Evolutionary conservation across 2,113 vertebrate species (phyloP), one percentile per base, ranked within the genome.

Genomic region (Phyllostomus discolor): DNA sequence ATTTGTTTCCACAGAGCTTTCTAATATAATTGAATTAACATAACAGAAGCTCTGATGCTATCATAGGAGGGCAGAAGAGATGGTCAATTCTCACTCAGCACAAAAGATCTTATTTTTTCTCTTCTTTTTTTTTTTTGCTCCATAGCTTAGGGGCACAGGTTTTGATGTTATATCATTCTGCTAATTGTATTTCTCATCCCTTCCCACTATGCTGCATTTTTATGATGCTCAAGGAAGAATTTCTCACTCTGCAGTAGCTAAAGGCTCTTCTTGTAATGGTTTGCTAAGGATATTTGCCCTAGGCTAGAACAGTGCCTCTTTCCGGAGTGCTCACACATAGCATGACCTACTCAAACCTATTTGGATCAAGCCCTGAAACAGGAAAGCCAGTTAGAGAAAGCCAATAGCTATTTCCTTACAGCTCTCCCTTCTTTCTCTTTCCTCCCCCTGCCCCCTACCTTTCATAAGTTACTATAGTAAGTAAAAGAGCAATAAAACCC

Each of bases 21-120:
- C 48, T 90, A 88, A 92, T 88, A 73, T 86, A 95, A 84, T 67
- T 94, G 57, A 75, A 94, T 94, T 95, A 81, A 94, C 81, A 94
- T 73, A 93, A 64, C 64, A 88, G 86, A 88, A 70, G 66, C 46
- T 95, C 81, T 84, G 43, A 92, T 84, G 57, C 35, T 75, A 75
- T 95, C 88, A 84, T 73, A 75, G 48, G 69, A 95, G 57, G 24
- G 43, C 35, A 80, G 76, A 96, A 94, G 72, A 94, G 70, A 94
- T 85, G 57, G 59, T 96, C 76, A 70, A 17, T 88, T 88, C 96
- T 64, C 75, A 94, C 50, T 95, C 76, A 50, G 38, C 50, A 88
- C 50, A 84, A 84, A 91, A 93, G 31, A 33, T 90, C 80, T 84
- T 79, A 20, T 62, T 79, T 86, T 73, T 46, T 14, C 43, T 79